phyloP scores from a whole-genome alignment of 2,888 invertebrate genomes.

The Nomada goodeniana region DNA sequence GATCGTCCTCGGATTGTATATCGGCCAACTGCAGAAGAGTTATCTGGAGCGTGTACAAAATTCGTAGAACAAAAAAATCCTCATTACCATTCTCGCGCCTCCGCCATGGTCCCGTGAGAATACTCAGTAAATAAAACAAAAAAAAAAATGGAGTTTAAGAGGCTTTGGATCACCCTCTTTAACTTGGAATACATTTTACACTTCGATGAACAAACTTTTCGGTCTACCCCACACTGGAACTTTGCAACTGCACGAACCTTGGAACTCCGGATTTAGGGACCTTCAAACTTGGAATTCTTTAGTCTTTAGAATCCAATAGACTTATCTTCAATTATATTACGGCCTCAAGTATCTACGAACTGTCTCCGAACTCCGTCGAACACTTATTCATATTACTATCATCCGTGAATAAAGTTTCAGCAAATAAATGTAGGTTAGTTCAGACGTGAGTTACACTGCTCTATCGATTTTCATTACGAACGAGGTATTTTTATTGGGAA shows the following conservation, averaged over 20 bases:
- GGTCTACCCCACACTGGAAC: background rate
- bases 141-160: background rate
- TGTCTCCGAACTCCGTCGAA: background rate
- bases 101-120: background rate
- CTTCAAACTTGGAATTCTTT: conserved; percentile 9
- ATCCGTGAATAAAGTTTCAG: background rate
- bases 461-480: background rate
- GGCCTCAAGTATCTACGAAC: background rate
- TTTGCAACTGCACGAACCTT: conserved; percentile 3
- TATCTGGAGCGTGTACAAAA: background rate
- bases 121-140: no score
- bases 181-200: background rate
- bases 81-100: background rate
- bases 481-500: background rate
- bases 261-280: background rate
- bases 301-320: conserved; percentile 1
- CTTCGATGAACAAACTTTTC: conserved; percentile 13
- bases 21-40: background rate
- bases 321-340: conserved; percentile 27
- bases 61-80: background rate
- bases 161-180: conserved; percentile 5
- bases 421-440: background rate
- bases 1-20: background rate
- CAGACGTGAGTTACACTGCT: no score
- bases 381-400: conserved; percentile 5